Percentiles rank a stretch among this genome's conserved stretches.
These are phyloP conservation scores for Embiotoca jacksoni DNA, from an alignment of 2,113 vertebrate genomes.

Conservation along the genomic window DNA sequence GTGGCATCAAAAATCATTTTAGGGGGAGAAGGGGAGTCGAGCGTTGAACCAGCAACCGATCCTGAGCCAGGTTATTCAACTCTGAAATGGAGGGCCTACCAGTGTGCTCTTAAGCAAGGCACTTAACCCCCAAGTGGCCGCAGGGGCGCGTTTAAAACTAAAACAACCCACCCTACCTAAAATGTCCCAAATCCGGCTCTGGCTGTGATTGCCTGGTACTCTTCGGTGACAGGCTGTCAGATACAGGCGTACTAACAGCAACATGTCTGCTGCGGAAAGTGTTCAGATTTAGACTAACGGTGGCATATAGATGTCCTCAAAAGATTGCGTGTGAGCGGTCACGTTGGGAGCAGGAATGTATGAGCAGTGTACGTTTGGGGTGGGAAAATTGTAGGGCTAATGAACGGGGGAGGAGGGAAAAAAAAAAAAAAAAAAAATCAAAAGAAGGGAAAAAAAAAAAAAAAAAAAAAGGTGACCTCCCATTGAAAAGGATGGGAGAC, in stretches of 20 bases:
- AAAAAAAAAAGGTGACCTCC: constrained; percentile 14
- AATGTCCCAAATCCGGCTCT: constrained; percentile 54
- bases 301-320: constrained; percentile 40
- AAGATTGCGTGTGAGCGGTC: constrained; percentile 38
- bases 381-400: neutral
- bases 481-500: constrained; percentile 10
- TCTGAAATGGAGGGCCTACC: constrained; percentile 72
- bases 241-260: constrained; percentile 39
- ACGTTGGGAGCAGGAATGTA: constrained; percentile 73
- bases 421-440: constrained; percentile 11
- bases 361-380: constrained; percentile 47
- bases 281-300: constrained; percentile 54
- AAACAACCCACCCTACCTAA: constrained; percentile 48
- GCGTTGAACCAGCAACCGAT: constrained; percentile 79
- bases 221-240: constrained; percentile 32
- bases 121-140: constrained; percentile 76
- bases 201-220: constrained; percentile 55
- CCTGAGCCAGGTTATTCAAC: constrained; percentile 74
- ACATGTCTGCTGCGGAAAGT: constrained; percentile 45
- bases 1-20: constrained; percentile 73
- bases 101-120: constrained; percentile 80
- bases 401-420: constrained; percentile 1
- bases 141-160: constrained; percentile 63
- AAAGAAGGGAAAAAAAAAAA: constrained; percentile 10
- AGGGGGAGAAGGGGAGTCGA: constrained; percentile 36